A percentile compares a stretch with the other conserved stretches of the same genome.
phyloP scores from a whole-genome alignment of 2,113 vertebrate genomes.

The Apodemus speciosus region DNA sequence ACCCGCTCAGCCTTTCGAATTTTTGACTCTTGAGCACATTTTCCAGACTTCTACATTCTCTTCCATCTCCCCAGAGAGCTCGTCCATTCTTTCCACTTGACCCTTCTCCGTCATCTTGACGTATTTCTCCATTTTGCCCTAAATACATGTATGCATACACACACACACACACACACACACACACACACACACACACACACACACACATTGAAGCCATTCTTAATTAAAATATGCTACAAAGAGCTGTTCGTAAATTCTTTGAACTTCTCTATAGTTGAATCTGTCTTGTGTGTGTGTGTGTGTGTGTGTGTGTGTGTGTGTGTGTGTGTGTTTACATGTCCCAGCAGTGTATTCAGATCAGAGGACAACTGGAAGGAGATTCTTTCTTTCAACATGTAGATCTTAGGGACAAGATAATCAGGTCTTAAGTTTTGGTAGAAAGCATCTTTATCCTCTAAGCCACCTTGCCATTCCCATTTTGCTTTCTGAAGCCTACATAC shows the following conservation, averaged over 20 bases:
- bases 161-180: not conserved
- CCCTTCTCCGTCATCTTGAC: not conserved
- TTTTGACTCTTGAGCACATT: not conserved
- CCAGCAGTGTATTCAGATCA: not conserved
- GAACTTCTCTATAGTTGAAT: not conserved
- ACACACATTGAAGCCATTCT: not conserved
- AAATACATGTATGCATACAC: not conserved
- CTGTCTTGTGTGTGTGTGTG: too few relatives aligned
- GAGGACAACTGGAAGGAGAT: not conserved
- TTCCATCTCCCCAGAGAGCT: not conserved
- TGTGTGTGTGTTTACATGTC: not conserved
- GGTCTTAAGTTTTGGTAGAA: not conserved
- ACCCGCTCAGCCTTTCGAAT: not conserved
- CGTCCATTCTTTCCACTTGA: not conserved
- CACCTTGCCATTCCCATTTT: not conserved
- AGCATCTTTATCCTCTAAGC: not conserved
- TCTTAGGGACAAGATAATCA: not conserved
- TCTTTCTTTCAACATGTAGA: not conserved
- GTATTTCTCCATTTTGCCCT: not conserved
- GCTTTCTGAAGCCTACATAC: not conserved
- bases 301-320: not conserved
- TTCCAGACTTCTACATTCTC: not conserved
- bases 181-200: not conserved
- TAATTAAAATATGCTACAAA: not conserved
- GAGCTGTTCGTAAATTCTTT: not conserved